These are phyloP conservation scores for Drosophila aldrichi DNA, from an alignment of 2,888 invertebrate genomes.

Conservation along the genomic window DNA sequence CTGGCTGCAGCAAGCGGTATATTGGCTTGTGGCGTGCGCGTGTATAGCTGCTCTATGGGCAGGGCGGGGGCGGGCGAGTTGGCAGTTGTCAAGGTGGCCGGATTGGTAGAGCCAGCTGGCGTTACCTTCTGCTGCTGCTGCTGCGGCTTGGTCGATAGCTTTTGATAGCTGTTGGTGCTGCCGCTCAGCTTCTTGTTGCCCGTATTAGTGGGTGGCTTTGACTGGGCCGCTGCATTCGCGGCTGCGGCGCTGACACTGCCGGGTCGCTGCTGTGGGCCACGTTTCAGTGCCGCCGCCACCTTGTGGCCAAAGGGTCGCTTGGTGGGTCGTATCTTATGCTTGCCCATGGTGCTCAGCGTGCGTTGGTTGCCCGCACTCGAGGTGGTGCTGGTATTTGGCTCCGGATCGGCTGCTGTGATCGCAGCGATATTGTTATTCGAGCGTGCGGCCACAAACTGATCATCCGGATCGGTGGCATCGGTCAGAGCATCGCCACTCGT, in stretches of 20 bases:
- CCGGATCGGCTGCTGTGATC: constrained; percentile 81
- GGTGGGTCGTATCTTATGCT: constrained; percentile 77
- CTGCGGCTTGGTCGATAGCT: constrained; percentile 55
- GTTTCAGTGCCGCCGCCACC: constrained; percentile 63
- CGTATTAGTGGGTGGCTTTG: constrained; percentile 69
- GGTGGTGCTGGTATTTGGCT: constrained; percentile 48
- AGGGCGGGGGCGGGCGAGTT: constrained; percentile 60
- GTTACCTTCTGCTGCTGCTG: constrained; percentile 62
- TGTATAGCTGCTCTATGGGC: constrained; percentile 71
- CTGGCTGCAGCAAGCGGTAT: constrained; percentile 56
- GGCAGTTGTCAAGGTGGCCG: constrained; percentile 43
- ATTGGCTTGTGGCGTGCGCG: constrained; percentile 74
- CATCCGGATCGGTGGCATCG: constrained; percentile 80
- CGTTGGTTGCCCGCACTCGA: constrained; percentile 77
- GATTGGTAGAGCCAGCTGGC: constrained; percentile 34
- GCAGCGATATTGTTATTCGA: constrained; percentile 83
- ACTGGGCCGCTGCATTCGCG: constrained; percentile 62
- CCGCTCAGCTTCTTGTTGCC: constrained; percentile 42
- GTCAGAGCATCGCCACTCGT: constrained; percentile 71
- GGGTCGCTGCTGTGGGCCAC: constrained; percentile 69
- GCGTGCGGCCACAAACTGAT: constrained; percentile 83
- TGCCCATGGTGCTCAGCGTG: constrained; percentile 81
- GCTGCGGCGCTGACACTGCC: constrained; percentile 62
- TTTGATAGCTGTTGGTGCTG: constrained; percentile 45
- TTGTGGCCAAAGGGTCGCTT: constrained; percentile 72